Conservation (phyloP, 2,797 vertebrate genomes). For the Siniperca scherzeri region DNA sequence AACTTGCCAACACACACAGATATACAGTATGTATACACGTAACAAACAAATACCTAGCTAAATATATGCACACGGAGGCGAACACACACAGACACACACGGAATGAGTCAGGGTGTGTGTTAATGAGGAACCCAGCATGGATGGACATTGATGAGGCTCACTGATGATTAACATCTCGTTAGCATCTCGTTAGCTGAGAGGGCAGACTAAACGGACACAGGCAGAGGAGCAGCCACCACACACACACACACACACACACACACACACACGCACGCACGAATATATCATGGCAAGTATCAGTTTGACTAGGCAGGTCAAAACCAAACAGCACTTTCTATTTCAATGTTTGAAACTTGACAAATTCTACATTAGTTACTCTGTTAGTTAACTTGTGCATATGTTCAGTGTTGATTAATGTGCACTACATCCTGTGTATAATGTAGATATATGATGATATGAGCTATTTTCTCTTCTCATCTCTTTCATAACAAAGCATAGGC, state of each 20-base stretch:
- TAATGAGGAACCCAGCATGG: constrained; percentile 64
- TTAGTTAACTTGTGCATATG: background rate
- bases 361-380: background rate
- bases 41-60: constrained; percentile 10
- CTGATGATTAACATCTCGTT: constrained; percentile 81
- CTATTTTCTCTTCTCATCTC: too few species aligned
- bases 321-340: background rate
- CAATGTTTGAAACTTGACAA: background rate
- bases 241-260: constrained; percentile 9
- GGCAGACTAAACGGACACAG: constrained; percentile 68
- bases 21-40: background rate
- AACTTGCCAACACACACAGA: background rate
- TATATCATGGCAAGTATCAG: background rate
- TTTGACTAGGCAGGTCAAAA: constrained; percentile 8
- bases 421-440: background rate
- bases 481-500: too few species aligned
- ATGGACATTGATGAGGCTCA: constrained; percentile 74
- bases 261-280: constrained; percentile 4
- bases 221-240: constrained; percentile 30
- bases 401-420: background rate
- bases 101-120: constrained; percentile 30
- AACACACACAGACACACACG: constrained; percentile 22
- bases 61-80: background rate
- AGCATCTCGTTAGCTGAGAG: constrained; percentile 73
- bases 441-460: background rate